A percentile compares a stretch with the other conserved stretches of the same genome.
Evolutionary conservation across 1,140 invertebrate genomes (phyloP).

Genomic region (Archivesica marissinica): DNA sequence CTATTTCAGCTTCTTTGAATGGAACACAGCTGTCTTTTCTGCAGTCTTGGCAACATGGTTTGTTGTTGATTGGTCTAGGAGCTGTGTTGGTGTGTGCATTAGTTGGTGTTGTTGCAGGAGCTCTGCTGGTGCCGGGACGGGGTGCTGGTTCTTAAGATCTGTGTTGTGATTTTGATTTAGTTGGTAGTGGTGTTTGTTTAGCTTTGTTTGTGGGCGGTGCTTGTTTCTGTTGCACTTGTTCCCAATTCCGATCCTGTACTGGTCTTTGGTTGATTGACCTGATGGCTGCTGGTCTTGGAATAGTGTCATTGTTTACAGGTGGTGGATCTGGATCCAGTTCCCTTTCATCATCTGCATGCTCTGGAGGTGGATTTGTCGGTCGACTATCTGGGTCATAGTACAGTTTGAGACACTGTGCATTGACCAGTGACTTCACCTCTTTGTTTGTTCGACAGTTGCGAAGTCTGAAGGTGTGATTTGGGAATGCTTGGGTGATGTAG

Average conservation of each 20-base stretch:
- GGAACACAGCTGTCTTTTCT: not conserved
- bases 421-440: slow-evolving; percentile 26
- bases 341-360: not conserved
- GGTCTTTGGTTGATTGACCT: not conserved
- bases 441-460: slow-evolving; percentile 23
- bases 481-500: not conserved
- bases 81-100: not conserved
- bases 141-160: not conserved
- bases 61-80: not conserved
- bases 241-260: not conserved
- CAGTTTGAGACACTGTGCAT: slow-evolving; percentile 55
- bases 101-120: not conserved
- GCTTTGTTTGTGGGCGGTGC: not conserved
- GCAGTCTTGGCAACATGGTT: not conserved
- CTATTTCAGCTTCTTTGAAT: not conserved
- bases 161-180: not conserved
- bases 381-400: slow-evolving; percentile 24
- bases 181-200: not conserved
- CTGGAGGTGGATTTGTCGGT: not conserved
- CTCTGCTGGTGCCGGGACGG: not conserved
- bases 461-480: not conserved
- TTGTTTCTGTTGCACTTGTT: not conserved
- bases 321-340: not conserved
- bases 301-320: not conserved
- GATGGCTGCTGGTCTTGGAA: not conserved